Conservation (phyloP, 2,888 invertebrate species). For the Tipula unca region DNA sequence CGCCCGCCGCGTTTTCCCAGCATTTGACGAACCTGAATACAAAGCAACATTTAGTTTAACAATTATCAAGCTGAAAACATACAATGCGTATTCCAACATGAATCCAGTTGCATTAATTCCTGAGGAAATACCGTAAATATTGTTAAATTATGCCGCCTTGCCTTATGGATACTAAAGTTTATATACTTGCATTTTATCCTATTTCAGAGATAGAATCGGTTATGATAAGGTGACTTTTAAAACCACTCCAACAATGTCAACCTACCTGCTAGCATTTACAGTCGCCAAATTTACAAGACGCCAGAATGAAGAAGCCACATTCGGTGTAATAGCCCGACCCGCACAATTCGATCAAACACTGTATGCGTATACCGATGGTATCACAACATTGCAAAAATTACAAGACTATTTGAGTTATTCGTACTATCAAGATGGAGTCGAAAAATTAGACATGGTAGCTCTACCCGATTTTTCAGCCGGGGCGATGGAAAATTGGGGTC, state of each 20-base stretch:
- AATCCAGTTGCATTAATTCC: background rate
- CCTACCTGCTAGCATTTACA: slow-evolving; percentile 70
- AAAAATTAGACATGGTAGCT: slow-evolving; percentile 77
- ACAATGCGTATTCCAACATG: background rate
- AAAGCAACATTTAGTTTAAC: slow-evolving; percentile 56
- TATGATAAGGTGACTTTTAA: slow-evolving; percentile 37
- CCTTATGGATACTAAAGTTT: background rate
- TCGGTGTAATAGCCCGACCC: slow-evolving; percentile 59
- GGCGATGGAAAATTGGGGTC: slow-evolving; percentile 91
- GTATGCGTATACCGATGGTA: slow-evolving; percentile 56
- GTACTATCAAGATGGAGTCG: slow-evolving; percentile 47
- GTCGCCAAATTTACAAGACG: slow-evolving; percentile 55
- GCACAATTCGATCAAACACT: slow-evolving; percentile 56
- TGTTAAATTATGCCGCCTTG: background rate
- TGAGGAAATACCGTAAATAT: background rate
- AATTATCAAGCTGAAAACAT: slow-evolving; percentile 28
- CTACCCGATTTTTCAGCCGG: slow-evolving; percentile 75
- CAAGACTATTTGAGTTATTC: slow-evolving; percentile 50
- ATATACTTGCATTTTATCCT: no score
- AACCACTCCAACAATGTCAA: slow-evolving; percentile 61
- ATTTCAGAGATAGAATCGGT: background rate
- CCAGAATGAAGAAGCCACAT: slow-evolving; percentile 33
- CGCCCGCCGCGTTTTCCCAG: slow-evolving; percentile 65
- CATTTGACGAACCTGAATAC: slow-evolving; percentile 66
- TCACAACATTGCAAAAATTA: slow-evolving; percentile 45